A percentile compares a stretch with the other conserved stretches of the same genome.
Conservation (phyloP, 2,888 invertebrate species). For the Yponomeuta cagnagella region DNA sequence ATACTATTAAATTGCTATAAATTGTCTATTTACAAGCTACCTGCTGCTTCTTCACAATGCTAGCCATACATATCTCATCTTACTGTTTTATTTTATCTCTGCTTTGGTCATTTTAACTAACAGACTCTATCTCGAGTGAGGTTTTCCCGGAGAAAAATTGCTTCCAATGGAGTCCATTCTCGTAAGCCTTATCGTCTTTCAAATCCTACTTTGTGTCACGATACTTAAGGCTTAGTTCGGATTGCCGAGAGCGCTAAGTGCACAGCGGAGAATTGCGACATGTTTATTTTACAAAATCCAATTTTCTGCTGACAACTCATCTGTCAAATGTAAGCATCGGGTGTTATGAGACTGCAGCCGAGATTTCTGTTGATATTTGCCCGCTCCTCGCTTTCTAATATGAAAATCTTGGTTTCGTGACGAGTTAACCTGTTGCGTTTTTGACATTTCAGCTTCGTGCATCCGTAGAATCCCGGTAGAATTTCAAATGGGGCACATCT, state of each 20-base stretch:
- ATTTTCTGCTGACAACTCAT: constrained; percentile 38
- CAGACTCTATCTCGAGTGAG: neutral
- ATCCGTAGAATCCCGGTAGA: too few relatives aligned
- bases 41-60: too few relatives aligned
- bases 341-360: constrained; percentile 32
- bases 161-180: neutral
- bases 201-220: constrained; percentile 19
- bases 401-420: neutral
- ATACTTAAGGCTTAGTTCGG: constrained; percentile 26
- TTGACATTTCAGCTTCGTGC: too few relatives aligned
- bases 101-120: too few relatives aligned
- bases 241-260: constrained; percentile 6
- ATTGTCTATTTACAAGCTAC: too few relatives aligned
- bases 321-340: constrained; percentile 55
- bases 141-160: neutral
- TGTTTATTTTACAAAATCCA: constrained; percentile 38
- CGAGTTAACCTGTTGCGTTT: neutral
- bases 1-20: too few relatives aligned
- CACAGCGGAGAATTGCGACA: constrained; percentile 23
- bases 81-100: too few relatives aligned
- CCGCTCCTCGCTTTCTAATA: neutral
- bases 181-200: neutral
- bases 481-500: too few relatives aligned
- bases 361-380: neutral
- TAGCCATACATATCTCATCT: too few relatives aligned